A percentile compares a stretch with the other conserved stretches of the same genome.
These are phyloP conservation scores for Anagrus nilaparvatae DNA, from an alignment of 1,140 invertebrate species.

Conservation along the genomic window DNA sequence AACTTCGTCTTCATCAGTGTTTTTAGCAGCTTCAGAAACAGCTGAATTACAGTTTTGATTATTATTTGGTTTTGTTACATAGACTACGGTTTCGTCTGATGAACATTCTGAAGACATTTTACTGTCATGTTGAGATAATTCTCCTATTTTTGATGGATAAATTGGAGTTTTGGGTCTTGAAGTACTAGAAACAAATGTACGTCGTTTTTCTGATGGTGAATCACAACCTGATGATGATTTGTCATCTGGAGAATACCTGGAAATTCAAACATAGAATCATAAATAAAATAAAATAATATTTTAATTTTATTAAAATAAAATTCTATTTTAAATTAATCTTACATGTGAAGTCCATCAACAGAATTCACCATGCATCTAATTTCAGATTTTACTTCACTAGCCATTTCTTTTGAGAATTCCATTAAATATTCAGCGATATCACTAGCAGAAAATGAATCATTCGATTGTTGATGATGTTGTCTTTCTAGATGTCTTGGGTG, in stretches of 20 bases:
- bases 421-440: constrained; percentile 65
- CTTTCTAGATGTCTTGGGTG: not conserved
- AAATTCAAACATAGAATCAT: constrained; percentile 8
- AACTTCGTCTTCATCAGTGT: constrained; percentile 41
- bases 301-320: too few species aligned
- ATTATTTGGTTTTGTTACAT: constrained; percentile 30
- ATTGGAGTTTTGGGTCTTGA: constrained; percentile 21
- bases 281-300: constrained; percentile 8
- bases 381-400: constrained; percentile 66
- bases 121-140: constrained; percentile 33
- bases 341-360: constrained; percentile 55
- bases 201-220: constrained; percentile 33
- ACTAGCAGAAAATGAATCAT: constrained; percentile 58
- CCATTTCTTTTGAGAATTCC: constrained; percentile 66
- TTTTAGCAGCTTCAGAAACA: too few species aligned
- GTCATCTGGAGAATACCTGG: constrained; percentile 36
- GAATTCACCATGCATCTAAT: constrained; percentile 57
- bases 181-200: constrained; percentile 16
- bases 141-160: constrained; percentile 28
- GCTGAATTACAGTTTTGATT: too few species aligned
- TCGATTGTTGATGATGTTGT: constrained; percentile 22
- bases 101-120: constrained; percentile 42
- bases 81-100: constrained; percentile 40
- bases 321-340: constrained; percentile 1
- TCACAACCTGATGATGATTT: constrained; percentile 32